These are phyloP conservation scores for Geophilus truncorum DNA, from an alignment of 2,888 invertebrate species.

Conservation along the genomic window DNA sequence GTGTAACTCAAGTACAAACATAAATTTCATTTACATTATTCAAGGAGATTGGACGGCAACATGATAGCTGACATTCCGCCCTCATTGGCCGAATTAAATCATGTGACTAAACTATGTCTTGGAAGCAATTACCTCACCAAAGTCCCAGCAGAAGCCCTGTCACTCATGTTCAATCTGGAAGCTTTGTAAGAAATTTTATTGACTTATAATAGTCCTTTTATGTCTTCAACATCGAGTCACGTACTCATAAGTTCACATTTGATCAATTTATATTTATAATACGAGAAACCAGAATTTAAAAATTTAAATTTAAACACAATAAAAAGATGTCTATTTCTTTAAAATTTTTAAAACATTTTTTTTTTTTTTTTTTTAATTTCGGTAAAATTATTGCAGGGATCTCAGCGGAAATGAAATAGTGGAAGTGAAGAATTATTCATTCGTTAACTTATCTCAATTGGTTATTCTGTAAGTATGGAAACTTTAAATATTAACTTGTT, in stretches of 20 bases:
- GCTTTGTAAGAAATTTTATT: slow-evolving; percentile 15
- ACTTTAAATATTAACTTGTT: neutral
- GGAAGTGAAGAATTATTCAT: slow-evolving; percentile 5
- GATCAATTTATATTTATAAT: too few species aligned
- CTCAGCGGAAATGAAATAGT: slow-evolving; percentile 29
- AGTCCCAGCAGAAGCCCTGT: slow-evolving; percentile 28
- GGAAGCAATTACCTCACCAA: neutral
- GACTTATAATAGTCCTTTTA: neutral
- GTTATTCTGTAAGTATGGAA: slow-evolving; percentile 29
- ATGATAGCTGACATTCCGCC: slow-evolving; percentile 19
- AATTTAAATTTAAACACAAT: too few species aligned
- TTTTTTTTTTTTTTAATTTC: too few species aligned
- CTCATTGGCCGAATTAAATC: neutral
- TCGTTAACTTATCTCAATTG: neutral
- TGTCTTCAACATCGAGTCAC: neutral
- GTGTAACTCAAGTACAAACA: neutral
- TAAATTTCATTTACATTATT: neutral
- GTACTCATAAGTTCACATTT: neutral
- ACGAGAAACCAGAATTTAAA: too few species aligned
- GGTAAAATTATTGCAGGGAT: too few species aligned
- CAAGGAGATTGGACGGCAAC: slow-evolving; percentile 29
- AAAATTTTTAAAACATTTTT: too few species aligned
- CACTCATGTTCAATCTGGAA: neutral
- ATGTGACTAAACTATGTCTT: slow-evolving; percentile 25
- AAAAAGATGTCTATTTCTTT: too few species aligned